A percentile compares a stretch with the other conserved stretches of the same genome.
phyloP scores from a whole-genome alignment of 2,113 vertebrate genomes.

The Cichladusa arquata region DNA sequence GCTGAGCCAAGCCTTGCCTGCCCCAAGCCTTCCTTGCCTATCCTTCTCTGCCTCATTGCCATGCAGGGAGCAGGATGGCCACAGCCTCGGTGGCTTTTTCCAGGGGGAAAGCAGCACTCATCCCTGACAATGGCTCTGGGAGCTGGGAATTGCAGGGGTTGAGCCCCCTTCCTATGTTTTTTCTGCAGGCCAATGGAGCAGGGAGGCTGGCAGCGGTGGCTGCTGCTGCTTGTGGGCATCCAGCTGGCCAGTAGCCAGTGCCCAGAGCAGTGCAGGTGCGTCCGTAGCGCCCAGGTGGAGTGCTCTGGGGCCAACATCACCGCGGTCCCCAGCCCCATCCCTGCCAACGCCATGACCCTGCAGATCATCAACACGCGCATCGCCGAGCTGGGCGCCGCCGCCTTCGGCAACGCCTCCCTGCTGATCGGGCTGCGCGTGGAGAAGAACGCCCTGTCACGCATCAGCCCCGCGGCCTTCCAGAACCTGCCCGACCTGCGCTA shows the following conservation, averaged over 20 bases:
- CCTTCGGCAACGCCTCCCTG: slow-evolving; percentile 73
- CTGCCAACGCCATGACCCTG: slow-evolving; percentile 72
- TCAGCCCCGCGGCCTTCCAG: slow-evolving; percentile 70
- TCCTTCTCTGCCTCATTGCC: neutral
- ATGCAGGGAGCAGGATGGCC: neutral
- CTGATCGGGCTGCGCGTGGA: slow-evolving; percentile 76
- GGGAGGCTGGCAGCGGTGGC: neutral
- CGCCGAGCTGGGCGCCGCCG: slow-evolving; percentile 17
- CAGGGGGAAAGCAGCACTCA: neutral
- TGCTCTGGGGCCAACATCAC: slow-evolving; percentile 60
- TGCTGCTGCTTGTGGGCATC: slow-evolving; percentile 59
- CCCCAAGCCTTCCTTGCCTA: neutral
- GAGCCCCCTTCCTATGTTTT: neutral
- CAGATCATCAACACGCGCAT: slow-evolving; percentile 76
- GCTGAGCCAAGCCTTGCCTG: neutral
- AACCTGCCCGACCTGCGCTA: slow-evolving; percentile 72
- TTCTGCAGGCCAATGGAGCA: slow-evolving; percentile 64
- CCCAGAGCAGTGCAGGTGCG: slow-evolving; percentile 71
- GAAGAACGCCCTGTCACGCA: slow-evolving; percentile 71
- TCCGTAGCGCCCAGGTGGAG: slow-evolving; percentile 71
- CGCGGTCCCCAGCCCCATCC: slow-evolving; percentile 68
- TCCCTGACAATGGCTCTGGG: neutral
- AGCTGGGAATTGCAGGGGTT: neutral
- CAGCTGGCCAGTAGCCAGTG: slow-evolving; percentile 62
- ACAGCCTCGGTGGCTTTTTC: fast-evolving